Conservation (phyloP, 2,113 vertebrate genomes). For the Ia io region DNA sequence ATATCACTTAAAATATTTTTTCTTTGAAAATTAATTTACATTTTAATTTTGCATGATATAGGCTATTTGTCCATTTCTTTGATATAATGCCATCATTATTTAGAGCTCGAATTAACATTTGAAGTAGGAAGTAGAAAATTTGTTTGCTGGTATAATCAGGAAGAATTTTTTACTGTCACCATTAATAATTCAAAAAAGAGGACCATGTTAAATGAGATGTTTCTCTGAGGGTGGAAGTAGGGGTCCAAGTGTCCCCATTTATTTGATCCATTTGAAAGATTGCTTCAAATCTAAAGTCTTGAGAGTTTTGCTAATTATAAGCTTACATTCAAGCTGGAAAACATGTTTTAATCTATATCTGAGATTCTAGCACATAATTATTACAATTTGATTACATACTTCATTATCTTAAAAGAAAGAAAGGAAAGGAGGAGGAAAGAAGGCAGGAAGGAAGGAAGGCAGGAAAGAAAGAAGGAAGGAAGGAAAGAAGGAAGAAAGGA, state of each 20-base stretch:
- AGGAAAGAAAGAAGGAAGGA: too few relatives aligned
- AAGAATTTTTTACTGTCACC: not conserved
- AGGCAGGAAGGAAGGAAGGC: not conserved
- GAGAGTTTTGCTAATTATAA: not conserved
- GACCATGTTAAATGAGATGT: not conserved
- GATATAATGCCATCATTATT: constrained; percentile 31
- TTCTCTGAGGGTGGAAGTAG: not conserved
- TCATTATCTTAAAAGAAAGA: not conserved
- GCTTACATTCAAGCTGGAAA: not conserved
- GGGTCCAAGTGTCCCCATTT: not conserved
- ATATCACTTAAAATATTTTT: constrained; percentile 7
- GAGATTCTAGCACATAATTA: not conserved
- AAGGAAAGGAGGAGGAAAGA: not conserved
- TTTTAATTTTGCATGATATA: constrained; percentile 45
- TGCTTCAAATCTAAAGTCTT: constrained; percentile 4
- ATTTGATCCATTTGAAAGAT: not conserved
- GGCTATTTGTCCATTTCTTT: constrained; percentile 8
- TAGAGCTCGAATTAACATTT: not conserved
- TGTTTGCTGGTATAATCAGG: not conserved
- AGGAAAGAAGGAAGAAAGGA: rapidly evolving
- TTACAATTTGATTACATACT: not conserved
- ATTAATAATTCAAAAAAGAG: constrained; percentile 18
- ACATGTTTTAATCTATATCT: not conserved
- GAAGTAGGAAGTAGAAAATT: not conserved
- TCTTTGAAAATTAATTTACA: not conserved